These are phyloP conservation scores for Cecropterus lyciades DNA, from an alignment of 1,140 invertebrate genomes.

Conservation along the genomic window DNA sequence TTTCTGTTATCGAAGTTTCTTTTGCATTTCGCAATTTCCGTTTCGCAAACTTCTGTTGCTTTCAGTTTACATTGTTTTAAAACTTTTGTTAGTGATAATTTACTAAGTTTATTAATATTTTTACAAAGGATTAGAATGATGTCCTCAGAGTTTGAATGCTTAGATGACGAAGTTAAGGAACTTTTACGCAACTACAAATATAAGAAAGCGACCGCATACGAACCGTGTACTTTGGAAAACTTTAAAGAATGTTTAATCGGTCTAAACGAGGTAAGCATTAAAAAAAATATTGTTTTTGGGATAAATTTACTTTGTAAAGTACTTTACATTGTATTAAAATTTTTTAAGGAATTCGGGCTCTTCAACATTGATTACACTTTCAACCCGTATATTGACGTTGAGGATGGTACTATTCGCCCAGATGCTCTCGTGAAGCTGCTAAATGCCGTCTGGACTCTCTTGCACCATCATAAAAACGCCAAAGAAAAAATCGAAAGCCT, in stretches of 20 bases:
- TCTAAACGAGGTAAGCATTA: constrained; percentile 56
- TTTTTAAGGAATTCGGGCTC: constrained; percentile 62
- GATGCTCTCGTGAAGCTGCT: constrained; percentile 66
- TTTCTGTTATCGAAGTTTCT: no score
- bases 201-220: constrained; percentile 67
- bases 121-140: constrained; percentile 36
- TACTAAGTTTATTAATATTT: no score
- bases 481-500: constrained; percentile 58
- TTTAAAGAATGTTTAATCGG: constrained; percentile 73
- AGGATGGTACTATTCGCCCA: constrained; percentile 50
- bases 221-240: constrained; percentile 69
- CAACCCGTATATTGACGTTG: constrained; percentile 67
- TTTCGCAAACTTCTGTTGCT: no score
- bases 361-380: constrained; percentile 70
- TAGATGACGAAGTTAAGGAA: constrained; percentile 75
- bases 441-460: constrained; percentile 65
- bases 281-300: background rate
- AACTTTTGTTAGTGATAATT: no score
- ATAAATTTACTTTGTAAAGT: no score
- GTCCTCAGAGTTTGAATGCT: constrained; percentile 57
- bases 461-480: constrained; percentile 63
- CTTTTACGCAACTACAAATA: constrained; percentile 69
- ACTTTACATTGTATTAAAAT: constrained; percentile 16
- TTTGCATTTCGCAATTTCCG: no score
- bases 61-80: no score